Conservation (phyloP, 64 coral and sea anemone genomes). For the Dendronephthya gigantea region DNA sequence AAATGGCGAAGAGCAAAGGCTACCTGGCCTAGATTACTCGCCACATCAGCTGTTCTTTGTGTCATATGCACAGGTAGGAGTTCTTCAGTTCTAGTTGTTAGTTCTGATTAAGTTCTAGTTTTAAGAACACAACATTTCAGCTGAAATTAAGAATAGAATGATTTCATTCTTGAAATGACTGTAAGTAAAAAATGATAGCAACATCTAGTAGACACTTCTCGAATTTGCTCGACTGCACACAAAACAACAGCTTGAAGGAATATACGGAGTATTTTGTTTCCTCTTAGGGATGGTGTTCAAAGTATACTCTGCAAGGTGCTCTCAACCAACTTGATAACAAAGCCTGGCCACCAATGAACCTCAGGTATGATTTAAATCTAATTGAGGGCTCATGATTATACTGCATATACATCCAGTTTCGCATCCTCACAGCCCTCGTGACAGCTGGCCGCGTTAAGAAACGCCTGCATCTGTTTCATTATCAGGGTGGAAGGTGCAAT, state of each 20-base stretch:
- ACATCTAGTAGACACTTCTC: too few species aligned
- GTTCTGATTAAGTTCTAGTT: background rate
- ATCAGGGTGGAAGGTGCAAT: background rate
- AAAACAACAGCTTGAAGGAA: too few species aligned
- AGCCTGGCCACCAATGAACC: background rate
- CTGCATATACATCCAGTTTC: too few species aligned
- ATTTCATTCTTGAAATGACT: too few species aligned
- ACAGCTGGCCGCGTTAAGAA: background rate
- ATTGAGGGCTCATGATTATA: too few species aligned
- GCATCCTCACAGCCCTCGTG: background rate
- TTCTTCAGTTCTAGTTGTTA: too few species aligned
- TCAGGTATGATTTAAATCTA: too few species aligned
- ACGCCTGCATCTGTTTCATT: background rate
- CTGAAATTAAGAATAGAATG: too few species aligned
- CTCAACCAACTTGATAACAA: background rate
- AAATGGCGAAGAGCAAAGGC: slow-evolving; percentile 7
- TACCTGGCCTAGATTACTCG: slow-evolving; percentile 25
- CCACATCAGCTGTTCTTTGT: slow-evolving; percentile 32
- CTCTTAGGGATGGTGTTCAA: background rate
- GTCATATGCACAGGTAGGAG: slow-evolving; percentile 43
- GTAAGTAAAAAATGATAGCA: too few species aligned
- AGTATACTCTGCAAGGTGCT: background rate
- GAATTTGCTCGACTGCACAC: too few species aligned
- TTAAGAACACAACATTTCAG: background rate
- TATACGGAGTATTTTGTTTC: background rate